Base-by-base conservation (phyloP, 2,113 vertebrate species). In the Meriones unguiculatus region DNA sequence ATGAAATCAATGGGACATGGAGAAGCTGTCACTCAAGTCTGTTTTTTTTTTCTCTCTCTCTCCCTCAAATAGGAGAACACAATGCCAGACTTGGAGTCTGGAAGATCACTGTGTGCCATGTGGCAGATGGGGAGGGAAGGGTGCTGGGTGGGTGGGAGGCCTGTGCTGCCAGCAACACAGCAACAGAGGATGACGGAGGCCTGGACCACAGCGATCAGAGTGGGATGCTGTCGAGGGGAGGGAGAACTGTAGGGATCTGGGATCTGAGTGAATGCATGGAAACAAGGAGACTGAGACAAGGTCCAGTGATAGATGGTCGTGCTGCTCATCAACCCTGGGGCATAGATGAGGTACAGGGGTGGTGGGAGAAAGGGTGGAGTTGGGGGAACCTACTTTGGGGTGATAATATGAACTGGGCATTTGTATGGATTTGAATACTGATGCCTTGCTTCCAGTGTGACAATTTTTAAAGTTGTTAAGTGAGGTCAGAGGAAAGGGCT, bases 221-320 rank as follows among this genome's bases (percentile, higher is more conserved):
- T 4, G 57, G 81, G 70, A 14, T 0, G 22, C 69, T n/a, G 10
- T n/a, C 25, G 77, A 10, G 3, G 54, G 69, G 82, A 13, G 3
- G 54, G 69, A 59, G 73, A 41, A 32, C 9, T 3, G 32, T 12
- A 14, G 32, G 90, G 17, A 77, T 38, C 62, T 32, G 69, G 41
- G 88, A n/a, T 14, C 25, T 0, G 2, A 57, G 38, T 35, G 12
- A 22, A 73, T 38, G 38, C 14, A 7, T 7, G 50, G 24, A 59
- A 50, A 69, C 18, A 12, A 72, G 13, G 65, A 72, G 20, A 67
- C 1, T 7, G 32, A 52, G 32, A 7, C 1, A 62, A 24, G 64
- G 28, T 18, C 0, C 0, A 7, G 69, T 13, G 65, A 32, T 1
- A 25, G 30, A 1, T 2, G 0, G 62, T 3, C 15, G 13, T 0